Conservation (phyloP, 2,113 vertebrate species). For the Elanoides forficatus region DNA sequence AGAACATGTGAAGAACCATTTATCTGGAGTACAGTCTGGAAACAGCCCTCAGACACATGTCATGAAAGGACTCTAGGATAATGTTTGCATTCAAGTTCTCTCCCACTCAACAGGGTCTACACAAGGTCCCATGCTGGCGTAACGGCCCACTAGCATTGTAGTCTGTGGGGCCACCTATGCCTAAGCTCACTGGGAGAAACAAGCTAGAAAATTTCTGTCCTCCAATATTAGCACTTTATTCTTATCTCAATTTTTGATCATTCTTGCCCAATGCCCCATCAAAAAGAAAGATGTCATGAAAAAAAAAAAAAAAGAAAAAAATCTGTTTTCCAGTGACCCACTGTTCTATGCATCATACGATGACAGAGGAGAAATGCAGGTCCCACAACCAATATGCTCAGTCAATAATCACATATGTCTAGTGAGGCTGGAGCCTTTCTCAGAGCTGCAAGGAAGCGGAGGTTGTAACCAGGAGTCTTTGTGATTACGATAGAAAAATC, state of each 20-base stretch:
- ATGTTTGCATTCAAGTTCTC: neutral
- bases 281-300: neutral
- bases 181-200: neutral
- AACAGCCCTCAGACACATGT: neutral
- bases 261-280: neutral
- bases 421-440: neutral
- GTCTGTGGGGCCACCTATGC: neutral
- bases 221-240: accelerated
- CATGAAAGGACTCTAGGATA: neutral
- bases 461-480: neutral
- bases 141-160: neutral
- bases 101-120: neutral
- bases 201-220: neutral
- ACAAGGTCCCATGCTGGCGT: neutral
- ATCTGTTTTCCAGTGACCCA: neutral
- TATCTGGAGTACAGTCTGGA: neutral
- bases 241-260: neutral
- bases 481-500: neutral
- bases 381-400: neutral
- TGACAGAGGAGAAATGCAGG: neutral
- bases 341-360: neutral
- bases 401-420: neutral
- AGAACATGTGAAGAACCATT: neutral
- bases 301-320: neutral
- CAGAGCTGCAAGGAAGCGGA: neutral